phyloP scores from a whole-genome alignment of 2,113 vertebrate genomes.

The Sylvilagus bachmani region DNA sequence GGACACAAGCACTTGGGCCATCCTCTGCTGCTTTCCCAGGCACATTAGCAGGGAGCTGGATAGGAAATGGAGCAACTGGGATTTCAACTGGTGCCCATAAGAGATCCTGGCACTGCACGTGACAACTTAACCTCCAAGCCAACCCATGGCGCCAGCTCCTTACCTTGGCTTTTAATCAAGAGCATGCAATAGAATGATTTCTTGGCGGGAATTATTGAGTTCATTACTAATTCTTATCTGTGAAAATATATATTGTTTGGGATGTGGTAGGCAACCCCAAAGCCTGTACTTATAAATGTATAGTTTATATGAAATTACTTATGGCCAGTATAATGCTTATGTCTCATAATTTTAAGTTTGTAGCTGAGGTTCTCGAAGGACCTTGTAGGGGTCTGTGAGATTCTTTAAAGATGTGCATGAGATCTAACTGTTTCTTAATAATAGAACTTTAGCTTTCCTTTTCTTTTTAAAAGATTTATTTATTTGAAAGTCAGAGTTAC shows the following conservation, averaged over 20 bases:
- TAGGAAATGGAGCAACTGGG: no score
- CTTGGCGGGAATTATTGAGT: not conserved
- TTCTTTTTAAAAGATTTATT: no score
- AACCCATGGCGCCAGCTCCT: not conserved
- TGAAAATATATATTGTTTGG: constrained; percentile 1
- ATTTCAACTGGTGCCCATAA: no score
- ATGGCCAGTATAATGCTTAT: not conserved
- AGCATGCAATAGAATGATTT: constrained; percentile 38
- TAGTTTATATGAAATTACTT: constrained; percentile 30
- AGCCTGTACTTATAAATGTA: not conserved
- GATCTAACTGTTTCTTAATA: not conserved
- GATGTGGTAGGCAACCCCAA: not conserved
- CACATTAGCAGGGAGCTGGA: no score
- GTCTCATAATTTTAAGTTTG: constrained; percentile 42
- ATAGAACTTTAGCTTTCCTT: not conserved
- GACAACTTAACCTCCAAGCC: no score
- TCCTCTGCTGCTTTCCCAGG: no score
- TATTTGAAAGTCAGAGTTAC: no score
- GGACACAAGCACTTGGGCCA: no score
- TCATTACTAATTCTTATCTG: constrained; percentile 21
- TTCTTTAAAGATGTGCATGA: constrained; percentile 24
- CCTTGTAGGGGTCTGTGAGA: not conserved
- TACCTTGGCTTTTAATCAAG: constrained; percentile 37
- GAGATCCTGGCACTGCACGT: no score
- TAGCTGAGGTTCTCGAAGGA: not conserved